These are phyloP conservation scores for Pentamera pediparva DNA, from an alignment of 53 echinoderm and acorn worm genomes.

Conservation along the genomic window DNA sequence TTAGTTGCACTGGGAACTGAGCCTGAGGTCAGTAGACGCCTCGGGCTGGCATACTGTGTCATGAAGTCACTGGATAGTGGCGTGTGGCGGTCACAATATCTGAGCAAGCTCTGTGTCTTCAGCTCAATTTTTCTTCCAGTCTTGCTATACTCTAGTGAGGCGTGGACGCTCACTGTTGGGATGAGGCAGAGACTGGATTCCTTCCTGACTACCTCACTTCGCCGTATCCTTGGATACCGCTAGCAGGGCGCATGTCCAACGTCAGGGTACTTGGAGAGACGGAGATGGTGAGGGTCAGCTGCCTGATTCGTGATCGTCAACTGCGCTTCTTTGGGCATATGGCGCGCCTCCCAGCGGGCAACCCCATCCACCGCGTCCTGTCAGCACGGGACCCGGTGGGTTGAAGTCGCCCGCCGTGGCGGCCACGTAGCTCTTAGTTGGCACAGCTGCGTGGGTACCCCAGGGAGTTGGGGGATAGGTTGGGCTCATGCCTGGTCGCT, in stretches of 20 bases:
- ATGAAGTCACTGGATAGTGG: conserved; percentile 28
- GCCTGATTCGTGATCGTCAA: conserved; percentile 1
- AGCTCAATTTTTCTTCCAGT: conserved; percentile 5
- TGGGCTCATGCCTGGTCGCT: too few relatives aligned
- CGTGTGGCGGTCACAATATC: conserved; percentile 22
- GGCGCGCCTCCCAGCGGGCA: not conserved
- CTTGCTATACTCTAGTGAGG: conserved; percentile 26
- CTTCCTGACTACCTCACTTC: conserved; percentile 2
- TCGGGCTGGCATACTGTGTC: conserved; percentile 13
- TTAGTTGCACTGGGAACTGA: conserved; percentile 4
- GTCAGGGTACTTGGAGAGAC: conserved; percentile 6
- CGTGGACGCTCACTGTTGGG: conserved; percentile 9
- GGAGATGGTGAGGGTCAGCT: conserved; percentile 1
- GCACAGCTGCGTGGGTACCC: too few relatives aligned
- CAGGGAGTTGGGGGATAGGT: too few relatives aligned
- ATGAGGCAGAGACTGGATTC: conserved; percentile 14
- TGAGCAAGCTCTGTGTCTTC: conserved; percentile 18
- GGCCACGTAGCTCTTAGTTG: too few relatives aligned
- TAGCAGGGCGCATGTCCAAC: conserved; percentile 20
- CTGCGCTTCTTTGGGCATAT: conserved; percentile 17
- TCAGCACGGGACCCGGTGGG: not conserved
- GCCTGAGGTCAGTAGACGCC: conserved; percentile 25
- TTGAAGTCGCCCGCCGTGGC: too few relatives aligned
- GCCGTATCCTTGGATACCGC: conserved; percentile 13
- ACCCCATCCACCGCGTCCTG: not conserved